Evolutionary conservation across 2,888 invertebrate species (phyloP).

Genomic region (Achlya flavicornis): DNA sequence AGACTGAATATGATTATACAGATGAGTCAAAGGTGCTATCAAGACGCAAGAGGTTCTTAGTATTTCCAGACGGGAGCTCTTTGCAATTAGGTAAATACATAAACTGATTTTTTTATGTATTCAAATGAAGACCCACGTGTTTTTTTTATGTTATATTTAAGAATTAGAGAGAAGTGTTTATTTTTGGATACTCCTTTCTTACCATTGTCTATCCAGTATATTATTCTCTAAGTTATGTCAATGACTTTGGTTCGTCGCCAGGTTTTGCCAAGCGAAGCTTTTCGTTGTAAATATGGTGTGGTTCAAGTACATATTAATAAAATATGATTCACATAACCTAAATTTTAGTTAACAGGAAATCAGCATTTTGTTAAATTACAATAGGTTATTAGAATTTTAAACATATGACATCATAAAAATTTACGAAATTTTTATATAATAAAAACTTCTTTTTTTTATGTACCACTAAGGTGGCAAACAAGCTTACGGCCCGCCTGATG

Average conservation of each 20-base stretch:
- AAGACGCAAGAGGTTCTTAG: conserved; percentile 83
- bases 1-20: conserved; percentile 43
- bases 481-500: too few relatives aligned
- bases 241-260: not conserved
- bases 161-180: too few relatives aligned
- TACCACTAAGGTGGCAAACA: too few relatives aligned
- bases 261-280: not conserved
- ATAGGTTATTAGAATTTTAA: too few relatives aligned
- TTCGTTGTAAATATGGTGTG: not conserved
- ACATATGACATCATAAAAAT: too few relatives aligned
- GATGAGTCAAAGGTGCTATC: conserved; percentile 66
- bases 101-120: too few relatives aligned
- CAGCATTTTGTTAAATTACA: too few relatives aligned
- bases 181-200: conserved; percentile 10
- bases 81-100: conserved; percentile 82
- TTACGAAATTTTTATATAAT: too few relatives aligned
- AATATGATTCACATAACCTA: not conserved
- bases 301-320: not conserved
- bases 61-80: conserved; percentile 85
- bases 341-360: not conserved
- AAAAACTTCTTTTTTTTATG: too few relatives aligned
- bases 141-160: too few relatives aligned
- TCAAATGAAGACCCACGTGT: too few relatives aligned
- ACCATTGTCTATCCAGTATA: not conserved
- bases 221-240: not conserved